Base-by-base conservation (phyloP, 1,140 invertebrate species). In the Drosophila mauritiana region DNA sequence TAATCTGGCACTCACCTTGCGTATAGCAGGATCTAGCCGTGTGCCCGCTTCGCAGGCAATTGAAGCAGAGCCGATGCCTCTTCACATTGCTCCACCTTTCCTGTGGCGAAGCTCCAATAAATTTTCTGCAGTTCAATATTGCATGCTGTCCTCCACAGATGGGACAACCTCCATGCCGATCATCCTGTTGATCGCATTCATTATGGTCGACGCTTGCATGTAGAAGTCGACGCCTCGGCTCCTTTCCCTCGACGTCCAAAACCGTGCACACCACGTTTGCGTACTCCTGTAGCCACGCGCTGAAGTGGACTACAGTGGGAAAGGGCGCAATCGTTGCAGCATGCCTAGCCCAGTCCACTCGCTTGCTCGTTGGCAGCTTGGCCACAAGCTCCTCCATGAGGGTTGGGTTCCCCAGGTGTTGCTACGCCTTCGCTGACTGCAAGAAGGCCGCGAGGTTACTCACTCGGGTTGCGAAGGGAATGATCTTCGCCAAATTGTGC, bases 291-390 rank as follows among this genome's bases (percentile, higher is more conserved):
- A 17, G 15, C 7, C 15, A 43, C 15, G 15, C 40, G 12, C 36
- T 13, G 36, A 37, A 37, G 12, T 37, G 36, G 3, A 37, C 36
- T 12, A 13, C 4, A 13, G 36, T 37, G 36, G 36, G 36, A 13
- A 37, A 37, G 12, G 36, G 36, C 12, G 4, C 12, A 37, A 37
- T 37, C 10, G 36, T 37, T 13, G 36, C 36, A 37, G 36, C 5
- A 34, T 34, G 31, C 10, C 10, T 34, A 0, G 31, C 31, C 31
- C 31, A 34, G 6, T 34, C 31, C 31, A 34, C 31, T 7, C 31
- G 31, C 10, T 3, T 34, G 10, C 31, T 39, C 11, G 15, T 40
- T 3, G 59, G 59, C 2, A 62, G 22, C 25, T 62, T 62, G 12
- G n/a, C 12, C 25, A 34, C 27, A n/a, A n/a, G n/a, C n/a, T n/a